A percentile compares a stretch with the other conserved stretches of the same genome.
Conservation (phyloP, 2,113 vertebrate species). For the Malurus alboscapulatus region DNA sequence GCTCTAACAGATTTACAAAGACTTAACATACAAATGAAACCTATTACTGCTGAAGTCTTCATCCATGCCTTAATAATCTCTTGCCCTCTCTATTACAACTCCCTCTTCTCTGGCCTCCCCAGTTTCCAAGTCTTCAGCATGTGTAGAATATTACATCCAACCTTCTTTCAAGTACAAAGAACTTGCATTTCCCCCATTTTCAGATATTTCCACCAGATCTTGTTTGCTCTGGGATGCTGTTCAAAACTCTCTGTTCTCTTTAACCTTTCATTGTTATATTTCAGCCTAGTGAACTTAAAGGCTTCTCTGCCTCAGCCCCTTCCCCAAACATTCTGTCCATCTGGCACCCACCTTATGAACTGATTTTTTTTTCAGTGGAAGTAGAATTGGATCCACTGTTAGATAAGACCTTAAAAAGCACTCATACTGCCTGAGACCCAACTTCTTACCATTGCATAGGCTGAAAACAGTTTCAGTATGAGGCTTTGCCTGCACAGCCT, state of each 20-base stretch:
- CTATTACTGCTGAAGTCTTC: slow-evolving; percentile 60
- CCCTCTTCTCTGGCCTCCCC: slow-evolving; percentile 34
- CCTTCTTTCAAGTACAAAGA: slow-evolving; percentile 37
- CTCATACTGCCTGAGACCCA: not conserved
- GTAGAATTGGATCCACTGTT: not conserved
- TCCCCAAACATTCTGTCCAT: not conserved
- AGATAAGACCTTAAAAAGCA: not conserved
- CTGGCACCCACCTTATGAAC: not conserved
- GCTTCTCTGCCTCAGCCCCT: not conserved
- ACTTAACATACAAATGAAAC: slow-evolving; percentile 56
- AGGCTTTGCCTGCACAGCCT: not conserved
- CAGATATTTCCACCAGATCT: slow-evolving; percentile 42
- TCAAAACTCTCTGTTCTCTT: slow-evolving; percentile 8
- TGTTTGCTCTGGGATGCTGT: slow-evolving; percentile 18
- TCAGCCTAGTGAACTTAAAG: not conserved
- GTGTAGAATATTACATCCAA: slow-evolving; percentile 37
- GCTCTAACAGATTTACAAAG: slow-evolving; percentile 60
- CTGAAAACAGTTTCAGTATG: not conserved
- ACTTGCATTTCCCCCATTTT: slow-evolving; percentile 18
- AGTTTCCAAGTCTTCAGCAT: slow-evolving; percentile 31
- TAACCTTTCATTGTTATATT: slow-evolving; percentile 23
- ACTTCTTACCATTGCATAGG: not conserved
- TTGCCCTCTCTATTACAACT: slow-evolving; percentile 51
- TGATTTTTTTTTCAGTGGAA: not conserved
- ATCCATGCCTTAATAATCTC: slow-evolving; percentile 59